Percentiles rank a stretch among this genome's conserved stretches.
phyloP scores from a whole-genome alignment of 1,140 invertebrate genomes.

The Plectrocnemia conspersa region DNA sequence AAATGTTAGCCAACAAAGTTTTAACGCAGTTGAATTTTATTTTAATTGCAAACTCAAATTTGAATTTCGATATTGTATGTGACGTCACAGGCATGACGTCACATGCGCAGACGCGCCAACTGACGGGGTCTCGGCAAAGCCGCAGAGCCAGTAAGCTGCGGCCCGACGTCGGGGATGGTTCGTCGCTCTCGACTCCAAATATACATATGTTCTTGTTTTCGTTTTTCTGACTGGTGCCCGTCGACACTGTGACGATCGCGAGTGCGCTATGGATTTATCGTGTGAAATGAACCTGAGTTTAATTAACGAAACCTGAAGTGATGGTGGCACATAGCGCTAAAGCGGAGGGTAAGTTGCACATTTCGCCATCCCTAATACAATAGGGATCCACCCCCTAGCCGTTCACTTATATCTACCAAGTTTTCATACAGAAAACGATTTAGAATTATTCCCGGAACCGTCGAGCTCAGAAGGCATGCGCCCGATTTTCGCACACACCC shows the following conservation, averaged over 20 bases:
- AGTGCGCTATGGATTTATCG: neutral
- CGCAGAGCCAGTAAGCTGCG: too few relatives aligned
- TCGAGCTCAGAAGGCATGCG: constrained; percentile 12
- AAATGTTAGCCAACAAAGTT: too few relatives aligned
- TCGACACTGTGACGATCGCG: too few relatives aligned
- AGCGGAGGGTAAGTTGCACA: constrained; percentile 9
- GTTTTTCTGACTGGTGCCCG: neutral
- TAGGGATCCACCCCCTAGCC: neutral
- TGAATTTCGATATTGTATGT: too few relatives aligned
- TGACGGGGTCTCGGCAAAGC: too few relatives aligned
- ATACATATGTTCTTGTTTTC: neutral
- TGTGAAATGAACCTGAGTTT: neutral
- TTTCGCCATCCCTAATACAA: neutral
- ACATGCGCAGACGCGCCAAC: too few relatives aligned
- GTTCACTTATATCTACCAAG: neutral
- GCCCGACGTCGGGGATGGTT: too few relatives aligned
- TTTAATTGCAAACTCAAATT: too few relatives aligned
- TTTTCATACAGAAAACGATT: neutral
- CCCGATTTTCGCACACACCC: constrained; percentile 12
- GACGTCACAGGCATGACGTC: too few relatives aligned
- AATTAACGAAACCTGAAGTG: neutral
- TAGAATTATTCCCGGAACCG: neutral
- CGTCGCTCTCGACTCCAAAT: too few relatives aligned
- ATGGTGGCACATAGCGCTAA: constrained; percentile 12
- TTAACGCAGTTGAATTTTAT: too few relatives aligned